These are phyloP conservation scores for Dendrocincla tyrannina DNA, from an alignment of 2,797 vertebrate species.

Conservation along the genomic window DNA sequence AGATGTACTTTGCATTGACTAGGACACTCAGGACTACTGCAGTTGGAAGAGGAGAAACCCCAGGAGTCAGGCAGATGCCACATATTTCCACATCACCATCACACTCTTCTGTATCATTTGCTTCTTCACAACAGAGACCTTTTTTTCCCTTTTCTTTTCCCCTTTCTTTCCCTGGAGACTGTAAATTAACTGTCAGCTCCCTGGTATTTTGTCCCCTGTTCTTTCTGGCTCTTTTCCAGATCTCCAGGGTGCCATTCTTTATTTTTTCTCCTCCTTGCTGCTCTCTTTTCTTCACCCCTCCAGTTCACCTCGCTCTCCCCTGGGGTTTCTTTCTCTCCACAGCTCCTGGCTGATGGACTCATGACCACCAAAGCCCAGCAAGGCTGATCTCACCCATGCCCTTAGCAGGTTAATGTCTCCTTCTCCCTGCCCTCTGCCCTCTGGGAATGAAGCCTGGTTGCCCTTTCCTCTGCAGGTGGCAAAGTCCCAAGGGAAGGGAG, in stretches of 20 bases:
- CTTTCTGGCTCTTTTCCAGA: conserved; percentile 36
- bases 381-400: not conserved
- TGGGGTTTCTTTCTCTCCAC: not conserved
- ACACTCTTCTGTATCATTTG: not conserved
- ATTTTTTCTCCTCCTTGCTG: not conserved
- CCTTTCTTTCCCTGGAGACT: not conserved
- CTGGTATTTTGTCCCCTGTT: not conserved
- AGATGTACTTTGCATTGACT: not conserved
- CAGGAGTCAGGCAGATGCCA: not conserved
- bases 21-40: not conserved
- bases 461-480: not conserved
- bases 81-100: not conserved
- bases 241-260: not conserved
- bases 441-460: rapidly evolving
- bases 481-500: not conserved
- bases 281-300: conserved; percentile 4
- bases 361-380: not conserved
- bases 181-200: conserved; percentile 31
- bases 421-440: not conserved
- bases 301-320: not conserved
- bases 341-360: not conserved
- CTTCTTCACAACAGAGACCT: not conserved
- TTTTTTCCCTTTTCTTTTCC: not conserved
- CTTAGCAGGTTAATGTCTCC: not conserved
- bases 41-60: not conserved